These are phyloP conservation scores for Campylomormyrus numenius DNA, from an alignment of 2,113 vertebrate species.

Conservation along the genomic window DNA sequence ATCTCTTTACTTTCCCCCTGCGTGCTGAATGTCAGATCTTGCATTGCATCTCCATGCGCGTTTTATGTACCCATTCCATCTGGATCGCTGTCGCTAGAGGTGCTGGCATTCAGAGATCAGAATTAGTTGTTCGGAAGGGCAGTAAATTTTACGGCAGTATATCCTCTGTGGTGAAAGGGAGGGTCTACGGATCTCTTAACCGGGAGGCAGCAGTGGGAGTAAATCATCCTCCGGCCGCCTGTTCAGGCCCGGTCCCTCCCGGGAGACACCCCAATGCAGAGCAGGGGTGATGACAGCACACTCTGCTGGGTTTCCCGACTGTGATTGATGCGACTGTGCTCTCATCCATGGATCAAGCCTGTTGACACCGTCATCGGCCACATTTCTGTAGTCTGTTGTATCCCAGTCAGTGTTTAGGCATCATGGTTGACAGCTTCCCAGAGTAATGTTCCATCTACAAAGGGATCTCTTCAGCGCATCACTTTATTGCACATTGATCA, in stretches of 20 bases:
- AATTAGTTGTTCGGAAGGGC: slow-evolving; percentile 44
- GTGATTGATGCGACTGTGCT: background rate
- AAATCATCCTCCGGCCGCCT: slow-evolving; percentile 38
- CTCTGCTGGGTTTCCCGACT: background rate
- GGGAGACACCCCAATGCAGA: background rate
- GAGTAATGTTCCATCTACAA: background rate
- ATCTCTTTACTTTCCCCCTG: background rate
- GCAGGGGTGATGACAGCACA: background rate
- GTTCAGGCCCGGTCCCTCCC: background rate
- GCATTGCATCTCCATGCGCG: background rate
- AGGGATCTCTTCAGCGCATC: background rate
- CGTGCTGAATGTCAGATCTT: background rate
- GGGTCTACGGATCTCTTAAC: slow-evolving; percentile 30
- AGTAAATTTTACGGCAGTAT: slow-evolving; percentile 43
- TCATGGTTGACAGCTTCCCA: background rate
- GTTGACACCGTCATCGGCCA: background rate
- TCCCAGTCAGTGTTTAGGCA: background rate
- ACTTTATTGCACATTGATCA: background rate
- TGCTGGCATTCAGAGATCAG: slow-evolving; percentile 34
- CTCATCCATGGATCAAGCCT: slow-evolving; percentile 13
- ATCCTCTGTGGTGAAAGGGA: slow-evolving; percentile 45
- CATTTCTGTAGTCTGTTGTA: slow-evolving; percentile 3
- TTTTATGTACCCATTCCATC: background rate
- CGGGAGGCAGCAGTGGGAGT: slow-evolving; percentile 38
- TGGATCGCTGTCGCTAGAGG: background rate